Percentiles rank a stretch among this genome's conserved stretches.
Evolutionary conservation across 2,797 vertebrate genomes (phyloP).

Genomic region (Carduelis carduelis): DNA sequence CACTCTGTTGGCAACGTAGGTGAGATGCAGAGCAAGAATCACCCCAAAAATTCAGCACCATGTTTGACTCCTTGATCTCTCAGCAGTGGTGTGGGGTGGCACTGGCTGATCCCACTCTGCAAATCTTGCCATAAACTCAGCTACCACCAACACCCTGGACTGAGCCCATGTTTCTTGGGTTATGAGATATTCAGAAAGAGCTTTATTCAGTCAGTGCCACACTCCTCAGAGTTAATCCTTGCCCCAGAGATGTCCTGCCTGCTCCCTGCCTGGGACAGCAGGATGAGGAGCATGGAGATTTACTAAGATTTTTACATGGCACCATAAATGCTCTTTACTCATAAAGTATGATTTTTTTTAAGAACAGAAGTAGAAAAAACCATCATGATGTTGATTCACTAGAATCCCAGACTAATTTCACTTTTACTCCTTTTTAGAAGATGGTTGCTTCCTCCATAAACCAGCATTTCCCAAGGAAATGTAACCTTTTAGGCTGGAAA

Average conservation of each 20-base stretch:
- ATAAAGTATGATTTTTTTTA: neutral
- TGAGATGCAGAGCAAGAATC: neutral
- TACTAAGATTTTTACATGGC: neutral
- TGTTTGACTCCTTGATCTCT: neutral
- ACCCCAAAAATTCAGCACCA: neutral
- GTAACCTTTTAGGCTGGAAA: neutral
- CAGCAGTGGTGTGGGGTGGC: fast-evolving
- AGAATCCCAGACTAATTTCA: neutral
- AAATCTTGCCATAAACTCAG: neutral
- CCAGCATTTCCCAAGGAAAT: neutral
- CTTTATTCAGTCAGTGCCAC: neutral
- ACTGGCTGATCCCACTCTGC: neutral
- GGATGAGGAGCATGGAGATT: neutral
- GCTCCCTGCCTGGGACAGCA: neutral
- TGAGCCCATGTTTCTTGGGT: neutral
- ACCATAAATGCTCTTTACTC: neutral
- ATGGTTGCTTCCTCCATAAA: neutral
- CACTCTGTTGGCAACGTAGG: neutral
- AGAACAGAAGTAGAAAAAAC: neutral
- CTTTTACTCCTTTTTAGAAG: neutral
- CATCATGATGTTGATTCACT: neutral
- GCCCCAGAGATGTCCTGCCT: neutral
- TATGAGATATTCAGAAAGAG: neutral
- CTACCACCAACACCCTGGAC: neutral
- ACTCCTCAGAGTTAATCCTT: neutral